Evolutionary conservation across 35 echinoderm and acorn worm species (phyloP).

Genomic region (Lytechinus pictus): DNA sequence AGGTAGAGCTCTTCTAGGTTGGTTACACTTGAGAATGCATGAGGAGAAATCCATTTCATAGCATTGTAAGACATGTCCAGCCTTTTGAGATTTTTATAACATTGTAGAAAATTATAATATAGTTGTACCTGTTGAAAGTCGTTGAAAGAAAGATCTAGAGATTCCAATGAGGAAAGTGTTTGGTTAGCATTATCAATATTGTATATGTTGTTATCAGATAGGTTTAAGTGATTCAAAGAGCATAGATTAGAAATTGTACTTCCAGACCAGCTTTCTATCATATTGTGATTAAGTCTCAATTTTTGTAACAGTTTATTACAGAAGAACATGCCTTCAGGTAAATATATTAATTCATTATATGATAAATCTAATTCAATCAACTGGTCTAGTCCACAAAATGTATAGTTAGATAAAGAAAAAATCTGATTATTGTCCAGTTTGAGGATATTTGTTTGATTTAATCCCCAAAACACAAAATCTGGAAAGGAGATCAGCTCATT

Average conservation of each 20-base stretch:
- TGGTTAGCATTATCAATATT: neutral
- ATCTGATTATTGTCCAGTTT: neutral
- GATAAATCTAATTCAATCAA: neutral
- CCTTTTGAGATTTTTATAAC: neutral
- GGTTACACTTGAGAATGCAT: neutral
- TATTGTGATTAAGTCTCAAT: neutral
- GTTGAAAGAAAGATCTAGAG: constrained; percentile 25
- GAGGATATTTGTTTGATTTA: neutral
- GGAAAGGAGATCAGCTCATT: neutral
- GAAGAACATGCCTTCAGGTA: neutral
- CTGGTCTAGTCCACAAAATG: neutral
- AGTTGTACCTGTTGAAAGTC: neutral
- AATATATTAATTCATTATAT: neutral
- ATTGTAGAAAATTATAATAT: neutral
- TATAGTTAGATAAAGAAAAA: neutral
- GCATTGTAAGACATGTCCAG: neutral
- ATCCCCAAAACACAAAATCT: neutral
- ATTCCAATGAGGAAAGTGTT: neutral
- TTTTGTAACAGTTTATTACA: neutral
- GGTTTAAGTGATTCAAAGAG: neutral
- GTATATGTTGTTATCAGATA: neutral
- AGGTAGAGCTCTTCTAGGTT: neutral
- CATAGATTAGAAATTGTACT: neutral
- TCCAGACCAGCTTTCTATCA: neutral
- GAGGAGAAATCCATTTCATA: neutral